phyloP scores from a whole-genome alignment of 1,140 invertebrate genomes.

The Tetramorium parvispinum region DNA sequence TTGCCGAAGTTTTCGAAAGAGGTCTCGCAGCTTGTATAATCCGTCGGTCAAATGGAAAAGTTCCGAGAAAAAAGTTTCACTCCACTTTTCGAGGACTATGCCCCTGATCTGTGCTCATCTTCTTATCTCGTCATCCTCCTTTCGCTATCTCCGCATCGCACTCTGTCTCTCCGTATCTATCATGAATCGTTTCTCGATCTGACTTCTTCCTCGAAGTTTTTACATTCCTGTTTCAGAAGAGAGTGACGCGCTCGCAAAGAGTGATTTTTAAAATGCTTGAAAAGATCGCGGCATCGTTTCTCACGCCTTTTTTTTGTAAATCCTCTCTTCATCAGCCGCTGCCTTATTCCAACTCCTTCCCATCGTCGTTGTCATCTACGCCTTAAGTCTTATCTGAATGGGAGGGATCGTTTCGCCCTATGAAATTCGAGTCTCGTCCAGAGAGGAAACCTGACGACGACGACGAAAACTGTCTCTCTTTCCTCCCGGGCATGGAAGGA shows the following conservation, averaged over 20 bases:
- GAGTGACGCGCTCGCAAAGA: constrained; percentile 23
- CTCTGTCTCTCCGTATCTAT: not conserved
- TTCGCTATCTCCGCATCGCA: not conserved
- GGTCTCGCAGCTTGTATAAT: constrained; percentile 66
- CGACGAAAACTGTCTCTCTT: constrained; percentile 48
- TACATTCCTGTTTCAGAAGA: constrained; percentile 28
- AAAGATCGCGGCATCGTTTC: constrained; percentile 38
- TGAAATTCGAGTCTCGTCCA: constrained; percentile 65
- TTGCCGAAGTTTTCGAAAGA: constrained; percentile 39
- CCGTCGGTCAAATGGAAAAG: constrained; percentile 76
- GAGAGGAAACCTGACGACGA: constrained; percentile 33
- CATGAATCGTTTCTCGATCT: constrained; percentile 46
- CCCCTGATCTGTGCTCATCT: constrained; percentile 56
- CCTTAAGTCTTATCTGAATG: constrained; percentile 60
- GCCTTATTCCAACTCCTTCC: constrained; percentile 28
- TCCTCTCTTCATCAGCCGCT: constrained; percentile 29
- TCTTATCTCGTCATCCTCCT: constrained; percentile 28
- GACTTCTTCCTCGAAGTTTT: constrained; percentile 55
- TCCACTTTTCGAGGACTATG: constrained; percentile 67
- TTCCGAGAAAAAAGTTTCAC: constrained; percentile 74
- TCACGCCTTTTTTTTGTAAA: constrained; percentile 20
- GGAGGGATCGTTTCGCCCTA: constrained; percentile 57
- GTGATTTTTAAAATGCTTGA: constrained; percentile 68
- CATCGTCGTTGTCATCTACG: not conserved
- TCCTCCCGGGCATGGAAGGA: not conserved